Base-by-base conservation (phyloP, 2,888 invertebrate genomes). In the Pteria penguin region DNA sequence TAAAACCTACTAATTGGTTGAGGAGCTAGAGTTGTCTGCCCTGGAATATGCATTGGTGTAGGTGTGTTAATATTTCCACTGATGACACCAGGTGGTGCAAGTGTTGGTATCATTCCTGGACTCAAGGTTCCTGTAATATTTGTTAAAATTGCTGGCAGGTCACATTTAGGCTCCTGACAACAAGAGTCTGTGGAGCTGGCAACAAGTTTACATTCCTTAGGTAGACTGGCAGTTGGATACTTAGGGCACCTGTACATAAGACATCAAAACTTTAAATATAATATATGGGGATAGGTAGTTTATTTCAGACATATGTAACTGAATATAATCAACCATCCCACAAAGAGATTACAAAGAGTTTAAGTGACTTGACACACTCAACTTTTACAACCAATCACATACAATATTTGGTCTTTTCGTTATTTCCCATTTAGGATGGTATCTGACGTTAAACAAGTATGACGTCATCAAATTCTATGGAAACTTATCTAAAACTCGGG, bases 121-220 rank as follows among this genome's bases (percentile, higher is more conserved):
- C 82, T 78, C 18, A 82, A 27, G 11, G 84, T 85, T 5, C 85
- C 85, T 4, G 78, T 80, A 27, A 83, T 77, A 71, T 79, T 76
- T 36, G 78, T 77, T 18, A 75, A 71, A 5, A 66, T 73, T 5
- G 80, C 70, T 22, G 79, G 79, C 72, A 83, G 80, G 75, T 81
- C 73, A 75, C 88, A 87, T 55, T 82, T 72, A 1, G 87, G 87
- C 62, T 75, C 77, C 58, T 73, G 79, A 75, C 87, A 87, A 66
- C 87, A 87, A 0, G 80, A 54, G 67, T 86, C 85, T 14, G 74
- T 71, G 24, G 84, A 83, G 55, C 83, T 82, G 4, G 84, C 82
- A 14, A 82, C 81, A 77, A 87, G 75, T 18, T 69, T 71, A 68
- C 87, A 87, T 58, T 72, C 76, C 8, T 81, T 76, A 11, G 86